phyloP scores from a whole-genome alignment of 1,140 invertebrate species.

The Orius laevigatus region DNA sequence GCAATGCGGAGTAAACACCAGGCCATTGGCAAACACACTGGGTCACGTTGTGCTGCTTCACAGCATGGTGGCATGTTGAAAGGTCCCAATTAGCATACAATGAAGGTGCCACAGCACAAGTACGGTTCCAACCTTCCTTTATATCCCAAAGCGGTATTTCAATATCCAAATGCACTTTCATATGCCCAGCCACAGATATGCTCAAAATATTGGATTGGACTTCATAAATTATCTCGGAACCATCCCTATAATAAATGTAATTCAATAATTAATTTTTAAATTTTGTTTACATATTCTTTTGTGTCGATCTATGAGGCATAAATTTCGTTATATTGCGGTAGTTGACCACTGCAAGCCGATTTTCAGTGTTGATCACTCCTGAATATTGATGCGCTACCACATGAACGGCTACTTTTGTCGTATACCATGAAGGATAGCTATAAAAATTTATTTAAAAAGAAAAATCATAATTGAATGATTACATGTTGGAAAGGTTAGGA shows the following conservation, averaged over 20 bases:
- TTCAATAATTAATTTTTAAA: not conserved
- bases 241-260: conserved; percentile 20
- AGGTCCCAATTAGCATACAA: conserved; percentile 15
- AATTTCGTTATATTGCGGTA: conserved; percentile 18
- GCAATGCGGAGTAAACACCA: conserved; percentile 14
- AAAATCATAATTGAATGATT: conserved; percentile 1
- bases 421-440: conserved; percentile 17
- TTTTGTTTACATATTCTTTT: conserved; percentile 14
- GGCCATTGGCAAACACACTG: conserved; percentile 15
- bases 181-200: conserved; percentile 9
- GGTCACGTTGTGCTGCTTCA: conserved; percentile 3
- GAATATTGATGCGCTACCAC: conserved; percentile 3
- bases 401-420: conserved; percentile 7
- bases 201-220: conserved; percentile 34
- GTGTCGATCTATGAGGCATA: conserved; percentile 14
- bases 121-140: conserved; percentile 15
- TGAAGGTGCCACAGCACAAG: conserved; percentile 8
- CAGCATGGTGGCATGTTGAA: conserved; percentile 6
- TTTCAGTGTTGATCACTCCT: conserved; percentile 7
- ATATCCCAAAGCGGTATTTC: not conserved
- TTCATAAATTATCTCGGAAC: conserved; percentile 44
- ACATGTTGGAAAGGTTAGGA: not conserved
- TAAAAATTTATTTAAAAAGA: conserved; percentile 3
- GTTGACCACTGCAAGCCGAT: conserved; percentile 14
- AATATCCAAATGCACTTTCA: conserved; percentile 11